Evolutionary conservation across 2,888 invertebrate genomes (phyloP).

Genomic region (Drosophila lutescens): DNA sequence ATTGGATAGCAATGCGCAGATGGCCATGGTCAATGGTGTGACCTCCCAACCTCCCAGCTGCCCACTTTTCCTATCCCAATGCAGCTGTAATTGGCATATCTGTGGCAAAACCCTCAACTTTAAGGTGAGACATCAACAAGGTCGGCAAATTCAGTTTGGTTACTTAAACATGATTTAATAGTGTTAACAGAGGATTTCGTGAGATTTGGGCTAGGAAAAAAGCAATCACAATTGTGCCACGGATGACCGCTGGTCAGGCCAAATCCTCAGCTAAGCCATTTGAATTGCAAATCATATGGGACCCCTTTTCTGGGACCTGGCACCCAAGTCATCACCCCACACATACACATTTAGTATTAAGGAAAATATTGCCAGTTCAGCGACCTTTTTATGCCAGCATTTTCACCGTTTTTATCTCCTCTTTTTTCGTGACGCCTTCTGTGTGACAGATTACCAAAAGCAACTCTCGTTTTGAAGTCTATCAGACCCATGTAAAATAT

Average conservation of each 20-base stretch:
- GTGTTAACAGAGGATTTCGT: conserved; percentile 34
- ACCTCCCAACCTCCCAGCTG: conserved; percentile 10
- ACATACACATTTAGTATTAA: conserved; percentile 21
- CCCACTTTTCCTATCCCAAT: conserved; percentile 19
- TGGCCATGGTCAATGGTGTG: conserved; percentile 64
- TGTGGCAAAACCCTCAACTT: conserved; percentile 48
- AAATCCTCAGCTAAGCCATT: conserved; percentile 54
- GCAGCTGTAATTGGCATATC: conserved; percentile 71
- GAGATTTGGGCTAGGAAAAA: conserved; percentile 9
- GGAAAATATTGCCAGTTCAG: conserved; percentile 40
- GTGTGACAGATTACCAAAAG: conserved; percentile 49
- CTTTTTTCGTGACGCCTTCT: conserved; percentile 11
- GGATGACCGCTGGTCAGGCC: conserved; percentile 24
- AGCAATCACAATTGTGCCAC: conserved; percentile 22
- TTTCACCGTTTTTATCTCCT: conserved; percentile 39
- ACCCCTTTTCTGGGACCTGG: conserved; percentile 32
- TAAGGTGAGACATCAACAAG: conserved; percentile 35
- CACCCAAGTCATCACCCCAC: background rate
- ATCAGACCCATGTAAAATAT: conserved; percentile 31
- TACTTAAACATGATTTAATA: conserved; percentile 30
- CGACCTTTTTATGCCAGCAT: conserved; percentile 45
- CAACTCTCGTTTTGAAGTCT: conserved; percentile 31
- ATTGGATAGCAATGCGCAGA: conserved; percentile 50
- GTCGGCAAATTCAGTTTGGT: background rate
- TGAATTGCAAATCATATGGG: conserved; percentile 50